Percentiles rank a stretch among this genome's conserved stretches.
Evolutionary conservation across 2,797 vertebrate species (phyloP).

Genomic region (Hydrocynus forskahlii): DNA sequence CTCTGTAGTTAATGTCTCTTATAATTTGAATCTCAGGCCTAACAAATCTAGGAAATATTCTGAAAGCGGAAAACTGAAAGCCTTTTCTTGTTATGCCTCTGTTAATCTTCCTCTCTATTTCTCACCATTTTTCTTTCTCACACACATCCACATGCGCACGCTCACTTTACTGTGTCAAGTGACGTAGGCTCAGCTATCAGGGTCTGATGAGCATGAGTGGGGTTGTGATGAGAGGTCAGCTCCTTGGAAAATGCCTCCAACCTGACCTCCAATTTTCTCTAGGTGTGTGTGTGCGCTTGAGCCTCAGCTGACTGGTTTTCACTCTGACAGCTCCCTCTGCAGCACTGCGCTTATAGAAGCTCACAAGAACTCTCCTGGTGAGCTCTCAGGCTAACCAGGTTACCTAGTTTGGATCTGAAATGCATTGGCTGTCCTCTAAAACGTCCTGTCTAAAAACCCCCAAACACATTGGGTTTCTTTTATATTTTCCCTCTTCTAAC

Average conservation of each 20-base stretch:
- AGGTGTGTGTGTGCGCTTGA: not conserved
- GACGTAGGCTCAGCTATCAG: not conserved
- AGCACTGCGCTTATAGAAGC: conserved; percentile 4
- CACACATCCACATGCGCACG: not conserved
- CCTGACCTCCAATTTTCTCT: conserved; percentile 12
- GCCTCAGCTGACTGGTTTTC: not conserved
- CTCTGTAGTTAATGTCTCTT: not conserved
- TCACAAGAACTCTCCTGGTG: not conserved
- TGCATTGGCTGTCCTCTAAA: not conserved
- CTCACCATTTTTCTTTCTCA: not conserved
- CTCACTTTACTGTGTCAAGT: not conserved
- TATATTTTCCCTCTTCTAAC: too few relatives aligned
- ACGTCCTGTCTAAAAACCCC: too few relatives aligned
- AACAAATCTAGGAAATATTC: not conserved
- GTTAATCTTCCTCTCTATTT: not conserved
- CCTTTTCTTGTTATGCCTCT: not conserved
- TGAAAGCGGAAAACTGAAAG: not conserved
- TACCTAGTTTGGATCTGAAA: not conserved
- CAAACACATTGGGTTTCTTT: too few relatives aligned
- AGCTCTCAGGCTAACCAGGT: not conserved
- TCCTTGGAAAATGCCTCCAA: conserved; percentile 24
- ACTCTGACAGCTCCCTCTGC: conserved; percentile 10
- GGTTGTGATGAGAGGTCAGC: not conserved
- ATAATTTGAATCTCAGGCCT: not conserved
- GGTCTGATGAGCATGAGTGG: conserved; percentile 18